phyloP scores from a whole-genome alignment of 2,797 vertebrate genomes.

The Liasis olivaceus region DNA sequence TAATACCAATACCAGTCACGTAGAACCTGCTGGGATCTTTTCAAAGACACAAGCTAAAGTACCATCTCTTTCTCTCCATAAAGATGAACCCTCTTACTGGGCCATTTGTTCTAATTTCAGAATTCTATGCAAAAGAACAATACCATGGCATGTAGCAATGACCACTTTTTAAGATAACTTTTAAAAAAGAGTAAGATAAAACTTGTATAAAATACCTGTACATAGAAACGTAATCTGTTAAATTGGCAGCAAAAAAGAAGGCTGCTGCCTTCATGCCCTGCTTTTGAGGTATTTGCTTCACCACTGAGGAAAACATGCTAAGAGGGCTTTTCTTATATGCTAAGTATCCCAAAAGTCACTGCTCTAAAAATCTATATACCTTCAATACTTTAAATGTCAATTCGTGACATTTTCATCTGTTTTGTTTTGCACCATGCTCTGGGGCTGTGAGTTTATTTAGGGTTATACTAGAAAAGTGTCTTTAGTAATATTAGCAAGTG shows the following conservation, averaged over 20 bases:
- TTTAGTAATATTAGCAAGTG: background rate
- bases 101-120: background rate
- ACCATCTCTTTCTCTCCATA: background rate
- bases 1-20: too few species aligned
- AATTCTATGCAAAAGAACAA: background rate
- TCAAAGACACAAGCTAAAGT: background rate
- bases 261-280: background rate
- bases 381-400: background rate
- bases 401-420: background rate
- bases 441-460: background rate
- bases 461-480: background rate
- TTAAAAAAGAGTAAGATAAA: background rate
- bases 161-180: background rate
- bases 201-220: background rate
- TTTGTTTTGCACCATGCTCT: background rate
- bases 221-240: background rate
- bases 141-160: background rate
- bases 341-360: background rate
- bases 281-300: background rate
- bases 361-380: background rate
- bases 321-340: background rate
- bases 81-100: background rate
- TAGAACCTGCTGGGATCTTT: background rate
- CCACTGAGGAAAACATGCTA: background rate
- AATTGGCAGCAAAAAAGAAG: background rate